Evolutionary conservation across 2,113 vertebrate species (phyloP).

Genomic region (Poecile atricapillus): DNA sequence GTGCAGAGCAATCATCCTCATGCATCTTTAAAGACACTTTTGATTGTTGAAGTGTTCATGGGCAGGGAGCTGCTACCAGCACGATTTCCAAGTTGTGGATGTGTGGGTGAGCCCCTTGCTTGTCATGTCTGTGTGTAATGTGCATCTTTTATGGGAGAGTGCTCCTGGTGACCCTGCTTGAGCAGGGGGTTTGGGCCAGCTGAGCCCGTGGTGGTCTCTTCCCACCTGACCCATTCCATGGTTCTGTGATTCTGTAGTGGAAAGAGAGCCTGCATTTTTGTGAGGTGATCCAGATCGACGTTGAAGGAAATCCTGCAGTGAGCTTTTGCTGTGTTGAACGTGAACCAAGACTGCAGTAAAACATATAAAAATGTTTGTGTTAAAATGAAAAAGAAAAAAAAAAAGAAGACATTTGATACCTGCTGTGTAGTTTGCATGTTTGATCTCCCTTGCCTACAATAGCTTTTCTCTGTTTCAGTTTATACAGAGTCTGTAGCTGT

Average conservation of each 20-base stretch:
- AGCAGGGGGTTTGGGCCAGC: no score
- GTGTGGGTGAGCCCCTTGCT: background rate
- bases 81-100: background rate
- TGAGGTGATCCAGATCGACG: background rate
- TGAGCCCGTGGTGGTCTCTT: background rate
- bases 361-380: background rate
- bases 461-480: background rate
- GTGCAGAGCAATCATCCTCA: background rate
- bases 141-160: background rate
- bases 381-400: background rate
- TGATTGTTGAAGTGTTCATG: background rate
- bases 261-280: background rate
- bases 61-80: background rate
- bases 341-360: background rate
- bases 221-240: background rate
- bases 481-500: background rate
- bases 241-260: background rate
- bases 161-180: background rate
- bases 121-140: background rate
- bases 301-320: background rate
- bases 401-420: background rate
- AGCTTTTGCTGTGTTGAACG: background rate
- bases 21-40: background rate
- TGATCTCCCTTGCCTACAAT: background rate
- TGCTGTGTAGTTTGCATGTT: background rate